Conservation (phyloP, 2,113 vertebrate species). For the Peromyscus maniculatus region DNA sequence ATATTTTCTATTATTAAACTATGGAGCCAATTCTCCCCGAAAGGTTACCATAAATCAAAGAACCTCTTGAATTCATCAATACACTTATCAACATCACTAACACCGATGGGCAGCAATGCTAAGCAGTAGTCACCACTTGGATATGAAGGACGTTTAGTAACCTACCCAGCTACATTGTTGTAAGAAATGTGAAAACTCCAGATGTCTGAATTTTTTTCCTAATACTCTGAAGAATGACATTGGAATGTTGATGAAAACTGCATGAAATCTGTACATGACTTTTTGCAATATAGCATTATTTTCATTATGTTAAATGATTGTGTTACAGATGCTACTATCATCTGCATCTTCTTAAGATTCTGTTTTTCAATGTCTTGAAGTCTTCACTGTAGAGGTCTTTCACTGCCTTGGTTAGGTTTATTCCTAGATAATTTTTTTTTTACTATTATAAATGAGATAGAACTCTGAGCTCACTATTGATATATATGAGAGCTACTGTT, state of each 20-base stretch:
- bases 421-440: neutral
- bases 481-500: neutral
- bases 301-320: neutral
- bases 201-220: neutral
- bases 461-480: neutral
- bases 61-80: neutral
- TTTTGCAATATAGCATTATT: neutral
- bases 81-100: slow-evolving; percentile 15
- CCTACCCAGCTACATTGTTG: neutral
- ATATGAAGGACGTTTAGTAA: neutral
- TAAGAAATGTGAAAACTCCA: neutral
- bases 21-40: neutral
- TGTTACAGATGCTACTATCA: neutral
- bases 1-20: slow-evolving; percentile 52
- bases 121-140: neutral
- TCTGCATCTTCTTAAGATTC: neutral
- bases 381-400: neutral
- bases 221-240: neutral
- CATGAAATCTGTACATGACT: neutral
- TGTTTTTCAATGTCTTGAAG: neutral
- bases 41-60: slow-evolving; percentile 16
- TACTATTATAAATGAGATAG: neutral
- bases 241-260: neutral
- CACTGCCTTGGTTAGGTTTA: neutral
- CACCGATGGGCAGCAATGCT: neutral